Evolutionary conservation across 2,797 vertebrate species (phyloP), one percentile per base, ranked within the genome.

Genomic region (Gobio occitaniae): DNA sequence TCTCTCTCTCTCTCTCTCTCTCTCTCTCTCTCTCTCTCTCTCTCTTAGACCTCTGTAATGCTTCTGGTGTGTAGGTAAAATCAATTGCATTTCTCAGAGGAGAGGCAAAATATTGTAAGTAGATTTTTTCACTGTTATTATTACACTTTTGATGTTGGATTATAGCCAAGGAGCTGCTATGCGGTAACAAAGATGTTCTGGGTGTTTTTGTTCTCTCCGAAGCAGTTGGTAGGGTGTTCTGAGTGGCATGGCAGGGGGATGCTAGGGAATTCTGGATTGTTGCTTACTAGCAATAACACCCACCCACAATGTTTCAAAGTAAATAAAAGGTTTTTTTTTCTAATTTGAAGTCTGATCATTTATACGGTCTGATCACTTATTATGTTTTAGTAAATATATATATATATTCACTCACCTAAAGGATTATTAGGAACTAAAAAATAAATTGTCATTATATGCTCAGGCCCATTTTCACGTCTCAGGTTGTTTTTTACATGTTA

Each of bases 41-140:
- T 36, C 41, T 44, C 41, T 9, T 63, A 87, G 81, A 90, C 44
- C 9, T 71, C 79, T 89, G 87, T 90, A 75, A 88, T 72, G 65
- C 81, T 87, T 89, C 17, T 88, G 48, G 89, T 89, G 87, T 87
- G 21, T 32, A 82, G 25, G 54, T 75, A 71, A 15, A 68, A 61
- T 68, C 61, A 78, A 87, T 85, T 78, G 36, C 74, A 78, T 88
- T 89, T 69, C 44, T n/a, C 52, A 50, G 44, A 38, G 71, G 63
- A 71, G 54, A 56, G 54, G 44, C 80, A 17, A 74, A 10, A 17
- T 50, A 10, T 29, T 17, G 8, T 29, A 72, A 50, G 44, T 48
- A 6, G 15, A 19, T 6, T 32, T 17, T 74, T 52, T 52, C 8
- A 19, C 29, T 74, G 32, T 74, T 52, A 65, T 29, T 32, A 32